These are phyloP conservation scores for Zelleria hepariella DNA, from an alignment of 2,888 invertebrate genomes.

Conservation along the genomic window DNA sequence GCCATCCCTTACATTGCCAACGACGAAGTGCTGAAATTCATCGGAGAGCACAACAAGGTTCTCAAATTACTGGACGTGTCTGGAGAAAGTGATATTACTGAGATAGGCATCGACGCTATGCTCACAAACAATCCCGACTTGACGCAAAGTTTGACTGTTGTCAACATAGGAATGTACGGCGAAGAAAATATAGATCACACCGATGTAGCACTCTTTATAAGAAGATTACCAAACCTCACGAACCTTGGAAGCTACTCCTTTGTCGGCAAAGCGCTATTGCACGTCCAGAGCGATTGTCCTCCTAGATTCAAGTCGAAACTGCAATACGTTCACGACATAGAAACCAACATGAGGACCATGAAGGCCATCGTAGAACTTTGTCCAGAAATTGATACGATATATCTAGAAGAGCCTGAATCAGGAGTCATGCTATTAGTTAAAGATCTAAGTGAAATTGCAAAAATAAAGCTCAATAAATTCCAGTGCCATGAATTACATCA, in stretches of 20 bases:
- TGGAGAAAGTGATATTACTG: conserved; percentile 78
- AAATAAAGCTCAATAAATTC: conserved; percentile 75
- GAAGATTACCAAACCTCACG: conserved; percentile 74
- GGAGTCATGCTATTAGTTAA: conserved; percentile 67
- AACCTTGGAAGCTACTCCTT: conserved; percentile 78
- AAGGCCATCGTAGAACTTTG: conserved; percentile 74
- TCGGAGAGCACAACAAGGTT: conserved; percentile 67
- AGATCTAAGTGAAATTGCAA: conserved; percentile 59
- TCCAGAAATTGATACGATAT: conserved; percentile 75
- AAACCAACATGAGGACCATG: conserved; percentile 72
- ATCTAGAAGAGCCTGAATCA: conserved; percentile 74
- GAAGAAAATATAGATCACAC: conserved; percentile 78
- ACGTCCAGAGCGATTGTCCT: conserved; percentile 62
- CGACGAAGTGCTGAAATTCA: conserved; percentile 75
- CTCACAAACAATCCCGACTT: conserved; percentile 64
- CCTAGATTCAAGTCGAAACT: conserved; percentile 74
- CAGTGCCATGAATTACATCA: conserved; percentile 73
- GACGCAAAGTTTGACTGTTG: conserved; percentile 69
- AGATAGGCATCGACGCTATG: conserved; percentile 74
- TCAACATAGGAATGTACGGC: conserved; percentile 79
- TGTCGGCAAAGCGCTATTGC: conserved; percentile 74
- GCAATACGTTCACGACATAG: conserved; percentile 77
- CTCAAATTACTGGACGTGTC: conserved; percentile 77
- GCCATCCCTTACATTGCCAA: conserved; percentile 80
- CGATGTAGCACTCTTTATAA: conserved; percentile 74